Conservation (phyloP, 2,797 vertebrate genomes). For the Helicolenus hilgendorfi region DNA sequence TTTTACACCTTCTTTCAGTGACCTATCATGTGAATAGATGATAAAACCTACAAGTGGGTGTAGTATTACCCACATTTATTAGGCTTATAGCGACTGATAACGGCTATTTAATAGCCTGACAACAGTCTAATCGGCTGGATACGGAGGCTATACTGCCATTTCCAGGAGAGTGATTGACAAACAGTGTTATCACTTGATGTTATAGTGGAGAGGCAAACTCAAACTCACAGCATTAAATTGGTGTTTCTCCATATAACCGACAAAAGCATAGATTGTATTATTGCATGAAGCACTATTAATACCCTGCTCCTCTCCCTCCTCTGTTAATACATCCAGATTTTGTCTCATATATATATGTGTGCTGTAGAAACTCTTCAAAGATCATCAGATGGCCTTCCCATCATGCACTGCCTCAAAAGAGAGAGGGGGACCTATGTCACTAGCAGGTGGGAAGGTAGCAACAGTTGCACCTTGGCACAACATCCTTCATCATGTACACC, state of each 20-base stretch:
- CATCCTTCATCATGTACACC: constrained; percentile 56
- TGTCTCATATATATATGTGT: constrained; percentile 30
- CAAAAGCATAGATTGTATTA: constrained; percentile 55
- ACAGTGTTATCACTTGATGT: constrained; percentile 49
- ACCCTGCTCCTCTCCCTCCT: neutral
- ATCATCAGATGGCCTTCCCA: constrained; percentile 73
- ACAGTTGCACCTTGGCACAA: constrained; percentile 70
- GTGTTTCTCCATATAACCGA: constrained; percentile 43
- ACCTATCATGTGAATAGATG: no score
- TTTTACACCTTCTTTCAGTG: no score
- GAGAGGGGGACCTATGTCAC: constrained; percentile 47
- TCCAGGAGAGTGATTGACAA: constrained; percentile 33
- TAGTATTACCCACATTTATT: no score
- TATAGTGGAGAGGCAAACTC: constrained; percentile 29
- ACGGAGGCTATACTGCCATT: neutral
- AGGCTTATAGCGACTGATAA: no score
- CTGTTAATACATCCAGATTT: neutral
- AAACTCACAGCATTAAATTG: constrained; percentile 39
- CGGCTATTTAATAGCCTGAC: no score
- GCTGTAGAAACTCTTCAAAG: constrained; percentile 55
- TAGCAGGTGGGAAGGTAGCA: constrained; percentile 74
- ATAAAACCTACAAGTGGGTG: no score
- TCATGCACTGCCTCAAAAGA: constrained; percentile 56
- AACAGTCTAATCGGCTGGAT: no score
- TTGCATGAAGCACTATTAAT: constrained; percentile 49